Percentiles rank a stretch among this genome's conserved stretches.
These are phyloP conservation scores for Poecile montanus DNA, from an alignment of 2,797 vertebrate species.

Conservation along the genomic window DNA sequence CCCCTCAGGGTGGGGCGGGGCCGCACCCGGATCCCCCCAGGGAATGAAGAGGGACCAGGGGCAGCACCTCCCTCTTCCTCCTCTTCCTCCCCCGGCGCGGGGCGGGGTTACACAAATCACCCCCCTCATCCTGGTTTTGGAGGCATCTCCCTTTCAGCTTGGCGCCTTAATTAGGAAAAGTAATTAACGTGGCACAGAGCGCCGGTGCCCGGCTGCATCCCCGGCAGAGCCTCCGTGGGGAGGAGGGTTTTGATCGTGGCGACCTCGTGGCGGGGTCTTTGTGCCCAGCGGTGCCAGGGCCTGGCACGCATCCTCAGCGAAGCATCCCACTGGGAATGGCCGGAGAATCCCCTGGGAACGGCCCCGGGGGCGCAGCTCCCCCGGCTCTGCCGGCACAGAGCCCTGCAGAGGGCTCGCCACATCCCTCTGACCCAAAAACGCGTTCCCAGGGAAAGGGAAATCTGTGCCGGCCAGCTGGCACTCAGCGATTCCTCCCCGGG, in stretches of 20 bases:
- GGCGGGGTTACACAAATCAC: not conserved
- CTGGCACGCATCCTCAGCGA: not conserved
- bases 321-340: fast-evolving
- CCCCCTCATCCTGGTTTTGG: not conserved
- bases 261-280: not conserved
- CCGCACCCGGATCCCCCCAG: not conserved
- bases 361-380: not conserved
- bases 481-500: not conserved
- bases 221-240: not conserved
- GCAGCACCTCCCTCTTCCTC: not conserved
- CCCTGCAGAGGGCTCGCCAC: not conserved
- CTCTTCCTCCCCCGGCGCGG: not conserved
- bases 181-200: not conserved
- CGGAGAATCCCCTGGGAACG: not conserved
- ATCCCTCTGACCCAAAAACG: not conserved
- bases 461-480: not conserved
- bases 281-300: not conserved
- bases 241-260: not conserved
- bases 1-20: not conserved
- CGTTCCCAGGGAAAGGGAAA: not conserved
- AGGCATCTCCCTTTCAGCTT: not conserved
- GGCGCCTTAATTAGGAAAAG: not conserved
- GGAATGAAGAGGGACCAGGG: fast-evolving
- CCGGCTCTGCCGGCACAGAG: not conserved
- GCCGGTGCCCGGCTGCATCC: not conserved